Conservation (phyloP, 2,797 vertebrate genomes). For the Schizothorax lantsangensis region DNA sequence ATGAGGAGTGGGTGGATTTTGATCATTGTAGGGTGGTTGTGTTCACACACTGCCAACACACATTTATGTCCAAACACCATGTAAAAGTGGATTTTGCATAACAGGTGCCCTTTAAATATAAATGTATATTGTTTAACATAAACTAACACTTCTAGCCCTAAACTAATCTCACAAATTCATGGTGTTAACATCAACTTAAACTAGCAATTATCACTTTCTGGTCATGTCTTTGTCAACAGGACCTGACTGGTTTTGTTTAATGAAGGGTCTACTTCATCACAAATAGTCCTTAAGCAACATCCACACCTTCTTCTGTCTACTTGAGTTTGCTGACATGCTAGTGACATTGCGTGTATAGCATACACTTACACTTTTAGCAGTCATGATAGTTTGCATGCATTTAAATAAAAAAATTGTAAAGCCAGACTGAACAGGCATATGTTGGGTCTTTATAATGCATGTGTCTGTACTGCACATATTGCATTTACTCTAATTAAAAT, state of each 20-base stretch:
- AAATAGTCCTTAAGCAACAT: conserved; percentile 33
- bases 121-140: conserved; percentile 21
- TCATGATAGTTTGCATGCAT: conserved; percentile 20
- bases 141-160: background rate
- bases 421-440: background rate
- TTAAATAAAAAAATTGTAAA: background rate
- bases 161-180: background rate
- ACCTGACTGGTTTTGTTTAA: background rate
- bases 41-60: too few relatives aligned
- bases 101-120: background rate
- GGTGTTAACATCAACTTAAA: conserved; percentile 8
- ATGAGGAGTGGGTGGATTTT: too few relatives aligned
- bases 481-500: background rate
- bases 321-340: conserved; percentile 32
- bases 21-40: too few relatives aligned
- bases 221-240: background rate
- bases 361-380: conserved; percentile 1
- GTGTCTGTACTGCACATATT: background rate
- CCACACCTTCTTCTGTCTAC: conserved; percentile 28
- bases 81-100: too few relatives aligned
- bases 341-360: conserved; percentile 24
- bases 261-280: conserved; percentile 22
- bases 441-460: background rate
- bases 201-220: conserved; percentile 27
- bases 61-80: too few relatives aligned